These are phyloP conservation scores for Platygyra sinensis DNA, from an alignment of 64 coral and sea anemone genomes.

Conservation along the genomic window DNA sequence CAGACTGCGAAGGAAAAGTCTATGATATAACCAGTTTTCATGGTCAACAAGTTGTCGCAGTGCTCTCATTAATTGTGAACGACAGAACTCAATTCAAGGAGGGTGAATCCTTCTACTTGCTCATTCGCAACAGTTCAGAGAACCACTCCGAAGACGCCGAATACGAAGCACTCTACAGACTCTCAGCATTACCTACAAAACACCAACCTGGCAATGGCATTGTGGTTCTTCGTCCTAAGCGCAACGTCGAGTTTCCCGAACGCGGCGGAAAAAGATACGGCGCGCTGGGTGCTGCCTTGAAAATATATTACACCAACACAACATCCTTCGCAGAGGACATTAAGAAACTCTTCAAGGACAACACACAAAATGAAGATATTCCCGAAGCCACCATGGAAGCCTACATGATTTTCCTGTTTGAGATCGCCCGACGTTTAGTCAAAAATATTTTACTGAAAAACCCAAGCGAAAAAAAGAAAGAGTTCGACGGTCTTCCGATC, in stretches of 20 bases:
- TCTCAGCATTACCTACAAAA: slow-evolving; percentile 8
- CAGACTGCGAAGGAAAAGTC: background rate
- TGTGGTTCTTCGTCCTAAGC: slow-evolving; percentile 8
- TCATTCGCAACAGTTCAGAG: background rate
- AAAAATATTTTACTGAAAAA: background rate
- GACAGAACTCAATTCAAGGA: background rate
- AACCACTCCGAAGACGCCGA: background rate
- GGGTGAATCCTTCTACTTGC: slow-evolving; percentile 2
- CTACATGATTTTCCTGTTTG: slow-evolving; percentile 9
- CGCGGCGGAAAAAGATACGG: background rate
- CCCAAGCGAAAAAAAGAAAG: background rate
- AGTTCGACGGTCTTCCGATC: slow-evolving; percentile 6
- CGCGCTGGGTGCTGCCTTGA: background rate
- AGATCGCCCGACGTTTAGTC: slow-evolving; percentile 10
- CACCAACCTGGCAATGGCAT: slow-evolving; percentile 17
- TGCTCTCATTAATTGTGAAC: slow-evolving; percentile 7
- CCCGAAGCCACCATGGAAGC: slow-evolving; percentile 10
- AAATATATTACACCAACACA: background rate
- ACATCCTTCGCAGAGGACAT: background rate
- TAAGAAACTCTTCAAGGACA: background rate
- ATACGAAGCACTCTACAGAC: background rate
- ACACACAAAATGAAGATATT: background rate
- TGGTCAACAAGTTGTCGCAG: background rate
- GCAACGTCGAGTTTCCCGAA: background rate
- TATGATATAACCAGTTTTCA: slow-evolving; percentile 5